Conservation (phyloP, 2,797 vertebrate species). For the Parotocinclus haroldoi region DNA sequence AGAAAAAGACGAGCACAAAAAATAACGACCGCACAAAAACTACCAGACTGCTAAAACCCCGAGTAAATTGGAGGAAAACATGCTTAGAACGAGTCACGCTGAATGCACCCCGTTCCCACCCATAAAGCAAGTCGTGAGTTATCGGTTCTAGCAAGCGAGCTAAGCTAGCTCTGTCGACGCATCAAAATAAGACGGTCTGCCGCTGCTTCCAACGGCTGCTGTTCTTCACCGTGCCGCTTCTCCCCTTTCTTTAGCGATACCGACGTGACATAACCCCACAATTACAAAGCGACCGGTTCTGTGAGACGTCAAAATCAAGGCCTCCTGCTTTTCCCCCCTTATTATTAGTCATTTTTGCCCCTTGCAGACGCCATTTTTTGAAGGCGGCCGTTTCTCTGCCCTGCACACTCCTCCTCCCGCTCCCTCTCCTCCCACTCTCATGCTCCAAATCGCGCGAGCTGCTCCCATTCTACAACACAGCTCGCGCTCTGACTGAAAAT, state of each 20-base stretch:
- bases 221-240: slow-evolving; percentile 46
- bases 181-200: slow-evolving; percentile 69
- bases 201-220: slow-evolving; percentile 3
- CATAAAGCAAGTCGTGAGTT: slow-evolving; percentile 49
- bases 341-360: slow-evolving; percentile 76
- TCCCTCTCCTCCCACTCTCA: too few relatives aligned
- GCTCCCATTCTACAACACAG: too few relatives aligned
- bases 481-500: not conserved
- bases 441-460: too few relatives aligned
- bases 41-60: not conserved
- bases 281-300: slow-evolving; percentile 35
- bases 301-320: slow-evolving; percentile 58
- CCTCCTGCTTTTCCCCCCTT: slow-evolving; percentile 63
- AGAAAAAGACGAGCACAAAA: slow-evolving; percentile 10
- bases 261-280: not conserved
- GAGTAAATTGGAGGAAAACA: slow-evolving; percentile 6
- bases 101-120: slow-evolving; percentile 1
- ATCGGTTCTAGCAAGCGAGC: slow-evolving; percentile 1
- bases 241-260: not conserved
- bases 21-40: slow-evolving; percentile 48
- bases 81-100: not conserved
- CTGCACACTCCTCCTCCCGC: too few relatives aligned
- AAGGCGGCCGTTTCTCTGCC: slow-evolving; percentile 70
- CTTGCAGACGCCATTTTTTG: slow-evolving; percentile 80
- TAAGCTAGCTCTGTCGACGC: slow-evolving; percentile 64